These are phyloP conservation scores for Scolanthus callimorphus DNA, from an alignment of 92 coral and sea anemone genomes.

Conservation along the genomic window DNA sequence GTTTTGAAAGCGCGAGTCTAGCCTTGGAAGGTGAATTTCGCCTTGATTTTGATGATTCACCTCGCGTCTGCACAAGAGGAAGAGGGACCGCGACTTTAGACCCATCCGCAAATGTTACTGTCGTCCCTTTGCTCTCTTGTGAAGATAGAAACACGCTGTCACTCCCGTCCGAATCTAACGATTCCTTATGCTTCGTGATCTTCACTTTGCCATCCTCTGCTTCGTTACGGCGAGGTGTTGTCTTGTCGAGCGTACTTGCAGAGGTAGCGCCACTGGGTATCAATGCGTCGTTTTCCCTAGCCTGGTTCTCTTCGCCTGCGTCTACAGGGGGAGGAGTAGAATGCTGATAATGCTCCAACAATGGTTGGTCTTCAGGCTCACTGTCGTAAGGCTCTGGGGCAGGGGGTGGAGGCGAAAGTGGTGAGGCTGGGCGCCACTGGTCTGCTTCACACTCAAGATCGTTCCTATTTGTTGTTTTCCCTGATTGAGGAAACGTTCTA, in stretches of 20 bases:
- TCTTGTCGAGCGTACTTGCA: background rate
- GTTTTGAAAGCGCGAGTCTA: background rate
- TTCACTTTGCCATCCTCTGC: background rate
- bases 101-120: background rate
- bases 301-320: background rate
- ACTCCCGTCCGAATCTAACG: constrained; percentile 1
- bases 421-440: background rate
- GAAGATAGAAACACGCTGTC: background rate
- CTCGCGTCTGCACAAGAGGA: background rate
- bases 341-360: background rate
- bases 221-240: background rate
- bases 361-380: background rate
- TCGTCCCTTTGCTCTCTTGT: background rate
- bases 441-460: background rate
- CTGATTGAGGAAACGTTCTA: background rate
- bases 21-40: background rate
- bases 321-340: background rate
- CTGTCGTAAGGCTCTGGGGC: background rate
- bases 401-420: background rate
- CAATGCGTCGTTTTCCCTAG: background rate
- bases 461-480: background rate
- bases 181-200: background rate
- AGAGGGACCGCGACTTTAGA: background rate
- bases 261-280: background rate
- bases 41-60: background rate